Evolutionary conservation across 2,888 invertebrate species (phyloP).

Genomic region (Aporophyla lueneburgensis): DNA sequence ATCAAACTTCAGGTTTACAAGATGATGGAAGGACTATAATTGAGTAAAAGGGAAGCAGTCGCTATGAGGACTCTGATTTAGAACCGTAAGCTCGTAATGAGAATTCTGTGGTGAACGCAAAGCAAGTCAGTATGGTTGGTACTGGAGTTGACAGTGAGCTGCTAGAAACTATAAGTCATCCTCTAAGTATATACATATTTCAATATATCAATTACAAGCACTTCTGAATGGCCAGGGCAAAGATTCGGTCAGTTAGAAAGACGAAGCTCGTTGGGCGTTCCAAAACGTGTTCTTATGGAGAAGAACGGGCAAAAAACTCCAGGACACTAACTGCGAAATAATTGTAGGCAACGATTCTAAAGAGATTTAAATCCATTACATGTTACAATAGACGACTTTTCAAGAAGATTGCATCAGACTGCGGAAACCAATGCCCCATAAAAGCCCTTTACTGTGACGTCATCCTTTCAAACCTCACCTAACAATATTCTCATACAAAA

Average conservation of each 20-base stretch:
- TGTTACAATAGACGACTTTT: background rate
- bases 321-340: background rate
- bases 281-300: too few relatives aligned
- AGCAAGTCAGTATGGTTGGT: background rate
- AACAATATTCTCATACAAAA: background rate
- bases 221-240: too few relatives aligned
- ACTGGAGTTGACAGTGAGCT: background rate
- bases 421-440: background rate
- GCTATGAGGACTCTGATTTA: too few relatives aligned
- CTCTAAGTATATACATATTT: background rate
- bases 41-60: too few relatives aligned
- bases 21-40: background rate
- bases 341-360: background rate
- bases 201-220: too few relatives aligned
- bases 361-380: background rate
- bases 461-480: background rate
- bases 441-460: background rate
- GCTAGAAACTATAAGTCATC: background rate
- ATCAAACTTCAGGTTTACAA: background rate
- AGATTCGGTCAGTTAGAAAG: too few relatives aligned
- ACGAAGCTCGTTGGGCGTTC: too few relatives aligned
- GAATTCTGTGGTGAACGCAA: background rate
- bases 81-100: background rate
- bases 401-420: background rate
- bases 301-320: too few relatives aligned